phyloP scores from a whole-genome alignment of 2,113 vertebrate genomes.

The Lanius ludovicianus region DNA sequence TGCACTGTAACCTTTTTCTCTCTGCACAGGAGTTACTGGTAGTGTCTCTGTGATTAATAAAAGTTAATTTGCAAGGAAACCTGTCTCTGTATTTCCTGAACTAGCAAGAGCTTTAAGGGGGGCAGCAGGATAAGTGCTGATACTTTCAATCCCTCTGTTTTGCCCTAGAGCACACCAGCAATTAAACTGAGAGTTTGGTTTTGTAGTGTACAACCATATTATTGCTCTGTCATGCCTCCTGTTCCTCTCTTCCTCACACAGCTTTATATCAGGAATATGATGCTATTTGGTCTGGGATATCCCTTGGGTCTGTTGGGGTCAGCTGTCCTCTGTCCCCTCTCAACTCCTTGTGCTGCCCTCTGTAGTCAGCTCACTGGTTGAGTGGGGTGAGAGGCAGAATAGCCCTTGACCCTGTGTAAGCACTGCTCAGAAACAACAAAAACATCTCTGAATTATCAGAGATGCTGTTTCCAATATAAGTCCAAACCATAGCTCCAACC shows the following conservation, averaged over 20 bases:
- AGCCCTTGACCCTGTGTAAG: not conserved
- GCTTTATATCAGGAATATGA: not conserved
- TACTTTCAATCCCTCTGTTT: not conserved
- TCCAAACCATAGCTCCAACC: not conserved
- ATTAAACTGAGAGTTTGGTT: not conserved
- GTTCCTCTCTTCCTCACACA: not conserved
- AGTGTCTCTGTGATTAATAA: not conserved
- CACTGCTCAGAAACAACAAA: not conserved
- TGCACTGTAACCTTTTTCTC: not conserved
- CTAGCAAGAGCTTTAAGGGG: not conserved
- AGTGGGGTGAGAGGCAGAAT: not conserved
- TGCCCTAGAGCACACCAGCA: not conserved
- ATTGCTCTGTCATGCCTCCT: not conserved
- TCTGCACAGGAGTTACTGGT: not conserved
- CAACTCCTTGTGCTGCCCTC: not conserved
- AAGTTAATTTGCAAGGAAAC: not conserved
- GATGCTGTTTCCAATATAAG: not conserved
- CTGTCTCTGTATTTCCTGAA: not conserved
- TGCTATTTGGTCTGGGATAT: not conserved
- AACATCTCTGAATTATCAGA: not conserved
- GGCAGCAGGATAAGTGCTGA: not conserved
- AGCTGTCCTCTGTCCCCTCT: not conserved
- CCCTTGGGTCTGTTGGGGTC: not conserved
- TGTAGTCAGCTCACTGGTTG: rapidly evolving
- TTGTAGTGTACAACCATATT: not conserved